Evolutionary conservation across 2,797 vertebrate genomes (phyloP).

Genomic region (Austrolebias charrua): DNA sequence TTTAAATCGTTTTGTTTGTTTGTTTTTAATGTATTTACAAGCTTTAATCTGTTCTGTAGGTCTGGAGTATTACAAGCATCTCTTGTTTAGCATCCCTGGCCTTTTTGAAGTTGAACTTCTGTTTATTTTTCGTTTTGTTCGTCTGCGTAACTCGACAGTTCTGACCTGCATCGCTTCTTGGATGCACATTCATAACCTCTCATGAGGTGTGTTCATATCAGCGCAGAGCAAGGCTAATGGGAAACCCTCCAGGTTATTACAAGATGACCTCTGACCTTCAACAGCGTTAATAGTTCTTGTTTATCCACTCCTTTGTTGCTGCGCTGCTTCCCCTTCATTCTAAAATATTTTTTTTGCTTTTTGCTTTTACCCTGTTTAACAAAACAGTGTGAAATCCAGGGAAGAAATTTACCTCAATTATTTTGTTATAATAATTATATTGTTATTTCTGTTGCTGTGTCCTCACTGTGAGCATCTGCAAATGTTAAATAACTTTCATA

Average conservation of each 20-base stretch:
- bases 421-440: constrained; percentile 89
- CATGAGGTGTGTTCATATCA: constrained; percentile 69
- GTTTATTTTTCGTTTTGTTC: constrained; percentile 67
- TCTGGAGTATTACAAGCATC: constrained; percentile 90
- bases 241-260: constrained; percentile 57
- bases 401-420: constrained; percentile 79
- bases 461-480: constrained; percentile 93
- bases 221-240: constrained; percentile 66
- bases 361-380: constrained; percentile 79
- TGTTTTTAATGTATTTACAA: constrained; percentile 96
- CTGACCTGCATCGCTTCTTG: constrained; percentile 58
- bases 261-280: constrained; percentile 68
- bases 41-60: constrained; percentile 92
- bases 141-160: constrained; percentile 60
- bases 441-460: constrained; percentile 85
- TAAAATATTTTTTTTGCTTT: constrained; percentile 67
- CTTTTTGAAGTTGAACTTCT: constrained; percentile 72
- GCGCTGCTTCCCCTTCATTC: constrained; percentile 72
- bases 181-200: constrained; percentile 63
- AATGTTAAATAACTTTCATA: constrained; percentile 97
- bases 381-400: constrained; percentile 86
- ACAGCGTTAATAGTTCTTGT: constrained; percentile 62
- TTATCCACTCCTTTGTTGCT: constrained; percentile 43
- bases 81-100: constrained; percentile 77
- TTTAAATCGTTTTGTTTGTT: constrained; percentile 76